Evolutionary conservation across 2,113 vertebrate species (phyloP).

Genomic region (Lota lota): DNA sequence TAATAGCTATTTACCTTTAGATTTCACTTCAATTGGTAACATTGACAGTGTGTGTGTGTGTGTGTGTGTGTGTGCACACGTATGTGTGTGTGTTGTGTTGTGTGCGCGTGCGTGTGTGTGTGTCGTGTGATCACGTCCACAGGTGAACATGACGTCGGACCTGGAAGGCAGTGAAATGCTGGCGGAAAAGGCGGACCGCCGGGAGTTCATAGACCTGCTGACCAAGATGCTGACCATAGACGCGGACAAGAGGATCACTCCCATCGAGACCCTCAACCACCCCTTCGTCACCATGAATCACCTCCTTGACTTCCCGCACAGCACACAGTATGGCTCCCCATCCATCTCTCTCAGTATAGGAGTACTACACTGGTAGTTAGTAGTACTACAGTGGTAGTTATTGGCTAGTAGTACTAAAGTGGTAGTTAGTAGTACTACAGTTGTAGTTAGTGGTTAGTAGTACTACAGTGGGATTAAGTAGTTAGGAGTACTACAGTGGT

Average conservation of each 20-base stretch:
- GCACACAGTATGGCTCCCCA: slow-evolving; percentile 84
- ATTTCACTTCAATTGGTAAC: no score
- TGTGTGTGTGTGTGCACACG: no score
- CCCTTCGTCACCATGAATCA: slow-evolving; percentile 97
- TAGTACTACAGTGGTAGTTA: no score
- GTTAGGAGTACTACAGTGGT: no score
- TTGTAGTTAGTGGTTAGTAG: no score
- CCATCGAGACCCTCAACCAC: slow-evolving; percentile 96
- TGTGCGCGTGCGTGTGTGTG: no score
- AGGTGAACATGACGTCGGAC: slow-evolving; percentile 97
- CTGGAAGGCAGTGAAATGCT: slow-evolving; percentile 96
- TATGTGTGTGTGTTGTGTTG: no score
- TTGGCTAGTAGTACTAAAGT: no score
- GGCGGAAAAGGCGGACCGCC: slow-evolving; percentile 94
- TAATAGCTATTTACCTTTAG: slow-evolving; percentile 7
- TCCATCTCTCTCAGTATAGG: neutral
- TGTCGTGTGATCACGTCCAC: slow-evolving; percentile 27
- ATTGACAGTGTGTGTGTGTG: no score
- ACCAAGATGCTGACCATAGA: slow-evolving; percentile 99
- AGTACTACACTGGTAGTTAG: neutral
- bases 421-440: no score
- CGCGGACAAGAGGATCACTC: slow-evolving; percentile 96
- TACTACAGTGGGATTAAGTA: no score
- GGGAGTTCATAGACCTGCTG: slow-evolving; percentile 97
- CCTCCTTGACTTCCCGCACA: slow-evolving; percentile 95